These are phyloP conservation scores for Andrena marginata DNA, from an alignment of 2,888 invertebrate species.

Conservation along the genomic window DNA sequence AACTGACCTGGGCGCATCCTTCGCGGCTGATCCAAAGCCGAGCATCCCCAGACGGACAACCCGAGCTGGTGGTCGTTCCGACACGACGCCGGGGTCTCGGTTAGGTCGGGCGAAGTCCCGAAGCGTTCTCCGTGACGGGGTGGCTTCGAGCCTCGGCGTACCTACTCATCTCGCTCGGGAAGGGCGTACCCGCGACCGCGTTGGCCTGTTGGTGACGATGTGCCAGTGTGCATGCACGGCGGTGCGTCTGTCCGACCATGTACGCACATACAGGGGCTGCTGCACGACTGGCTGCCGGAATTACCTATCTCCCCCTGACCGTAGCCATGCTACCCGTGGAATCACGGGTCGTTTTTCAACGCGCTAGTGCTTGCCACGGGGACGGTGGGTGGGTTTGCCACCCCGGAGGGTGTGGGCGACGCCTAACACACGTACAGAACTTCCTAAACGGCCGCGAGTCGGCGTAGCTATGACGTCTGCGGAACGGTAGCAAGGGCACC, in stretches of 20 bases:
- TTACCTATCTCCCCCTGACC: constrained; percentile 66
- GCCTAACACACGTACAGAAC: constrained; percentile 65
- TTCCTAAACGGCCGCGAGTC: constrained; percentile 69
- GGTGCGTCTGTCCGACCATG: constrained; percentile 40
- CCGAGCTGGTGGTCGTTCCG: constrained; percentile 67
- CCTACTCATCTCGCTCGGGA: constrained; percentile 69
- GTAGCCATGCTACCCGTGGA: constrained; percentile 65
- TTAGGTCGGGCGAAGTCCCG: constrained; percentile 76
- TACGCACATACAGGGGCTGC: constrained; percentile 62
- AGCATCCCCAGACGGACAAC: constrained; percentile 76
- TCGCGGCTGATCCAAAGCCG: constrained; percentile 84
- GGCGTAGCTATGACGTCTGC: constrained; percentile 47
- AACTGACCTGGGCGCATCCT: constrained; percentile 91
- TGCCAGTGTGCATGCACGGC: constrained; percentile 34
- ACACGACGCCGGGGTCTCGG: constrained; percentile 62
- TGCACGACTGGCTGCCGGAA: constrained; percentile 71
- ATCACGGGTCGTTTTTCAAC: constrained; percentile 71
- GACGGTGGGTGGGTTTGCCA: constrained; percentile 24
- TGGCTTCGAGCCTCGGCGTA: constrained; percentile 74
- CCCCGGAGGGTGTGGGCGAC: constrained; percentile 34
- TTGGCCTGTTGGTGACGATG: constrained; percentile 37
- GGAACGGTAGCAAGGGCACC: constrained; percentile 33
- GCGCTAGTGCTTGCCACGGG: constrained; percentile 39
- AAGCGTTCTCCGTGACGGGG: constrained; percentile 76
- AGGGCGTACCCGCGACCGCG: constrained; percentile 64